These are phyloP conservation scores for Rhabdophis nuchalis DNA, from an alignment of 2,797 vertebrate genomes.

Conservation along the genomic window DNA sequence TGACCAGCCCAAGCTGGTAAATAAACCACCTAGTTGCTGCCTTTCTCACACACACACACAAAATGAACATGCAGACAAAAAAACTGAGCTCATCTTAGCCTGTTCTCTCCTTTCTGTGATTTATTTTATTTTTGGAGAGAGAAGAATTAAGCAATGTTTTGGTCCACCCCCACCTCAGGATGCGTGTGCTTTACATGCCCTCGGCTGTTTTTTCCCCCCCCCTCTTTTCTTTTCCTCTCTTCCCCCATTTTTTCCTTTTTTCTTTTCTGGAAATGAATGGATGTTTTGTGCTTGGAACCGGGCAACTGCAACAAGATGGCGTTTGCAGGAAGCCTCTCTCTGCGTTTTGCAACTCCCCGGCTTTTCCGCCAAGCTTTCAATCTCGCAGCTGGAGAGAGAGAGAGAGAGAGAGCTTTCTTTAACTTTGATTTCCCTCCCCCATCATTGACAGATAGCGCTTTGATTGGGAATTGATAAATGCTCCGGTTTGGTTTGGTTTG, in stretches of 20 bases:
- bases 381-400: slow-evolving; percentile 5
- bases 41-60: neutral
- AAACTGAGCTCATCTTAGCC: neutral
- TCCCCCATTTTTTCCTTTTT: slow-evolving; percentile 10
- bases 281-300: slow-evolving; percentile 85
- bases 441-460: slow-evolving; percentile 11
- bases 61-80: neutral
- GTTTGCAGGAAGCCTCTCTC: slow-evolving; percentile 77
- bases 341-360: slow-evolving; percentile 54
- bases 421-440: slow-evolving; percentile 32
- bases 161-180: slow-evolving; percentile 49
- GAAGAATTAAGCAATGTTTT: slow-evolving; percentile 46
- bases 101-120: neutral
- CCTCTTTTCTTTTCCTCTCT: too few species aligned
- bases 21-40: slow-evolving; percentile 1
- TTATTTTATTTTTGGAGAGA: neutral
- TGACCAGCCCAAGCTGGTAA: slow-evolving; percentile 9
- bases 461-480: slow-evolving; percentile 1
- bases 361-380: slow-evolving; percentile 49
- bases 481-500: neutral
- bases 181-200: slow-evolving; percentile 40
- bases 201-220: slow-evolving; percentile 6
- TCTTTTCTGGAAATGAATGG: slow-evolving; percentile 80
- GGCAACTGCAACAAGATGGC: slow-evolving; percentile 98
- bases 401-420: slow-evolving; percentile 43